phyloP scores from a whole-genome alignment of 2,888 invertebrate genomes.

The Dione juno region DNA sequence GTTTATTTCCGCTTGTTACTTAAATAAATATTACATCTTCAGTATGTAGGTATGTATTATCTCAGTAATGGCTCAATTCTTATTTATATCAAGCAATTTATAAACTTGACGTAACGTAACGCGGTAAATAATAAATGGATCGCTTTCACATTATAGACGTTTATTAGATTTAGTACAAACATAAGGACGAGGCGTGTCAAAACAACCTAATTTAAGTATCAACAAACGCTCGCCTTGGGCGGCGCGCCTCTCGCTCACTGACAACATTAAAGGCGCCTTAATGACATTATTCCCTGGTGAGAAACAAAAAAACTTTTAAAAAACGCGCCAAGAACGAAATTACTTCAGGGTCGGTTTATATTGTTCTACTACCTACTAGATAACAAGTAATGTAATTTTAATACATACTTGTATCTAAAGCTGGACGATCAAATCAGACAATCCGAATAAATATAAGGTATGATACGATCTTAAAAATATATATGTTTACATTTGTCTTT shows the following conservation, averaged over 20 bases:
- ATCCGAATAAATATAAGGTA: too few species aligned
- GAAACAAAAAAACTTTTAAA: slow-evolving; percentile 76
- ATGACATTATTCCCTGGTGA: slow-evolving; percentile 82
- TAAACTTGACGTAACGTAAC: slow-evolving; percentile 4
- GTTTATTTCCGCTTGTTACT: background rate
- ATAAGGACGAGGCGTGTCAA: slow-evolving; percentile 83
- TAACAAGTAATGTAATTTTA: background rate
- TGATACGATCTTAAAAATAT: too few species aligned
- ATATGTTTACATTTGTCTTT: too few species aligned
- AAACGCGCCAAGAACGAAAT: slow-evolving; percentile 75
- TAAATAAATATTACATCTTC: background rate
- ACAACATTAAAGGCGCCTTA: slow-evolving; percentile 83
- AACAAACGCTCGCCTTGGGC: slow-evolving; percentile 83
- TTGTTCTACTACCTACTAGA: background rate
- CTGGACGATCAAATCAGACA: background rate
- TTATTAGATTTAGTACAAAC: slow-evolving; percentile 83
- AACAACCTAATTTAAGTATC: slow-evolving; percentile 84
- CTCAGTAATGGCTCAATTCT: background rate
- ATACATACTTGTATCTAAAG: background rate
- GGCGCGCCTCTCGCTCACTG: slow-evolving; percentile 76
- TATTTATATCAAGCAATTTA: background rate
- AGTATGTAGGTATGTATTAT: background rate
- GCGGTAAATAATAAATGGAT: slow-evolving; percentile 65
- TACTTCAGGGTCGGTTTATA: slow-evolving; percentile 41
- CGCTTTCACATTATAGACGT: slow-evolving; percentile 71